phyloP scores from a whole-genome alignment of 1,140 invertebrate species.

The Sesamia nonagrioides region DNA sequence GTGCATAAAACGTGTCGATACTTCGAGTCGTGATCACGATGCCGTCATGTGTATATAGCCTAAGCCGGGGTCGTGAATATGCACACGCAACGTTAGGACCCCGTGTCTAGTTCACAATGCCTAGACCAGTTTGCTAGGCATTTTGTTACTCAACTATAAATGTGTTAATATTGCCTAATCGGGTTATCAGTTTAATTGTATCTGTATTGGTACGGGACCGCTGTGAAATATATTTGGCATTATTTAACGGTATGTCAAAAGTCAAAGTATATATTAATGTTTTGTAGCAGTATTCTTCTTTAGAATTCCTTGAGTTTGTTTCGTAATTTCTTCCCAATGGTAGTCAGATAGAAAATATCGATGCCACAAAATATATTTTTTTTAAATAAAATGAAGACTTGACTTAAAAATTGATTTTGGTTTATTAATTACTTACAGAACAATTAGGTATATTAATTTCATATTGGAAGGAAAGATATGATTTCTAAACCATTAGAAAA shows the following conservation, averaged over 20 bases:
- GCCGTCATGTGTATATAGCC: background rate
- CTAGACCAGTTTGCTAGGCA: constrained; percentile 73
- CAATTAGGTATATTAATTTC: too few species aligned
- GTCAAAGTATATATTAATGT: background rate
- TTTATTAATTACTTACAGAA: too few species aligned
- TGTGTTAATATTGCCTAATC: constrained; percentile 73
- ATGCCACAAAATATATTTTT: too few species aligned
- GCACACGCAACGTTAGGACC: constrained; percentile 59
- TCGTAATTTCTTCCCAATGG: too few species aligned
- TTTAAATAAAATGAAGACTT: too few species aligned
- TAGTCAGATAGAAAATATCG: too few species aligned
- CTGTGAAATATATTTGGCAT: background rate
- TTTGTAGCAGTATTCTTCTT: too few species aligned
- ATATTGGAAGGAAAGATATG: too few species aligned
- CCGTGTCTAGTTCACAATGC: constrained; percentile 56
- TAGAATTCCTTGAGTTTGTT: too few species aligned
- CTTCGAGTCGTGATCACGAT: constrained; percentile 4
- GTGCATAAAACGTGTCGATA: background rate
- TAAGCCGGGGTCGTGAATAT: constrained; percentile 50
- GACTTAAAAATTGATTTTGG: too few species aligned
- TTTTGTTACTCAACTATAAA: constrained; percentile 73
- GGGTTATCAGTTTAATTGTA: constrained; percentile 63
- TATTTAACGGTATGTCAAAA: background rate
- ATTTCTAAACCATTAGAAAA: too few species aligned
- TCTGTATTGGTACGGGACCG: constrained; percentile 53